These are phyloP conservation scores for Cydia splendana DNA, from an alignment of 1,140 invertebrate species.

Conservation along the genomic window DNA sequence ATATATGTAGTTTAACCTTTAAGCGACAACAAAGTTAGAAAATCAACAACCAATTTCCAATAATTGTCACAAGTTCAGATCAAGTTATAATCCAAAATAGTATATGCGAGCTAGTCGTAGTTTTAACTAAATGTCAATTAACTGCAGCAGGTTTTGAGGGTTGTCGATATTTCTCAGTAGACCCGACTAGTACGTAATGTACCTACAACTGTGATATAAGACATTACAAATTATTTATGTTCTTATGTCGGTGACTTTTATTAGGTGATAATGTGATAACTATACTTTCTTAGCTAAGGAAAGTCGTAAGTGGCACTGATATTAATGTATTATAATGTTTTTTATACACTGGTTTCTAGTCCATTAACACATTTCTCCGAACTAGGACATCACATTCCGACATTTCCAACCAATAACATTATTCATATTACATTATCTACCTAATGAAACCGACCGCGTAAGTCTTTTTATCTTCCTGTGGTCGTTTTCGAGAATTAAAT, in stretches of 20 bases:
- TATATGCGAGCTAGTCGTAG: no score
- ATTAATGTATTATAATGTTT: not conserved
- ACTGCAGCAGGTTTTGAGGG: no score
- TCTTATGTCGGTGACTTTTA: constrained; percentile 15
- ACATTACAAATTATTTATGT: not conserved
- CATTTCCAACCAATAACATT: not conserved
- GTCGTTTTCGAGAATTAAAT: not conserved
- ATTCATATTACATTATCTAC: not conserved
- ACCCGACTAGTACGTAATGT: not conserved
- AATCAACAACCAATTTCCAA: no score
- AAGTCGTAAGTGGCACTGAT: not conserved
- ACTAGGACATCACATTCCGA: constrained; percentile 16
- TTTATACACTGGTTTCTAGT: not conserved
- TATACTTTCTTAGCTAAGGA: not conserved
- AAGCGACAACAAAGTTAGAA: no score
- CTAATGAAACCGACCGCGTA: not conserved
- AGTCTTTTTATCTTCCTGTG: not conserved
- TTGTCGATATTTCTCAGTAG: not conserved
- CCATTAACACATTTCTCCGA: constrained; percentile 28
- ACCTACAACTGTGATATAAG: not conserved
- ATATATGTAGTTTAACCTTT: no score
- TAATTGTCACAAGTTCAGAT: no score
- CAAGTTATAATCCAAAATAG: no score
- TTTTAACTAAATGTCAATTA: no score
- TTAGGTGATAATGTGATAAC: constrained; percentile 23